A percentile compares a stretch with the other conserved stretches of the same genome.
Conservation (phyloP, 2,888 invertebrate species). For the Nebria brevicollis region DNA sequence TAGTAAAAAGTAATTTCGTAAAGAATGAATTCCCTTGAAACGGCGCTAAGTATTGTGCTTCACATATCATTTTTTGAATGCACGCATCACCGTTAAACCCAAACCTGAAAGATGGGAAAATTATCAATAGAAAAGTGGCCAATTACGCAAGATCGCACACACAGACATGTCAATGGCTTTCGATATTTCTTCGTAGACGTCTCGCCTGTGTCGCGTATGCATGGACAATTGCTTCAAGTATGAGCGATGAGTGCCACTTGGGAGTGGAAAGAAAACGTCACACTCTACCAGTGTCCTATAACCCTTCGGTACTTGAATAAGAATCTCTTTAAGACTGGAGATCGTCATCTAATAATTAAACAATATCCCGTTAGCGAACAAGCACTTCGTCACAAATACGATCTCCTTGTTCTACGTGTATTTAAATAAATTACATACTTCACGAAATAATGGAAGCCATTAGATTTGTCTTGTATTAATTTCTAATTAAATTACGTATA, state of each 20-base stretch:
- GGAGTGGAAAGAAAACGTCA: constrained; percentile 68
- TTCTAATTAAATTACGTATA: not conserved
- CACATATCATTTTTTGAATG: constrained; percentile 75
- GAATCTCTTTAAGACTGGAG: constrained; percentile 68
- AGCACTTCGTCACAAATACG: not conserved
- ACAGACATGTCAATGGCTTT: constrained; percentile 24
- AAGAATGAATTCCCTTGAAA: constrained; percentile 72
- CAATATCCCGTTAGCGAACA: not conserved
- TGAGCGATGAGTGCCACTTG: constrained; percentile 58
- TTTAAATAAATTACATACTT: not conserved
- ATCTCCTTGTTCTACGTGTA: not conserved
- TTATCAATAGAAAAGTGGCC: not conserved
- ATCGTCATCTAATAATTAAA: constrained; percentile 64
- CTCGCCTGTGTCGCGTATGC: constrained; percentile 65
- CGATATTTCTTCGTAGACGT: constrained; percentile 17
- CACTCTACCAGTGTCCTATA: constrained; percentile 70
- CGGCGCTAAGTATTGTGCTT: constrained; percentile 68
- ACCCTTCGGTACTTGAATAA: constrained; percentile 67
- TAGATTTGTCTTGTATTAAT: not conserved
- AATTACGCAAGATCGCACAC: not conserved
- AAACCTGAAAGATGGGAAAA: constrained; percentile 61
- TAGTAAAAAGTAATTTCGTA: constrained; percentile 72
- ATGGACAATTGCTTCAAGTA: constrained; percentile 52
- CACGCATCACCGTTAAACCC: constrained; percentile 73
- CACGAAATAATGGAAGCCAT: not conserved